Conservation (phyloP, 2,888 invertebrate species). For the Cosmia pyralina region DNA sequence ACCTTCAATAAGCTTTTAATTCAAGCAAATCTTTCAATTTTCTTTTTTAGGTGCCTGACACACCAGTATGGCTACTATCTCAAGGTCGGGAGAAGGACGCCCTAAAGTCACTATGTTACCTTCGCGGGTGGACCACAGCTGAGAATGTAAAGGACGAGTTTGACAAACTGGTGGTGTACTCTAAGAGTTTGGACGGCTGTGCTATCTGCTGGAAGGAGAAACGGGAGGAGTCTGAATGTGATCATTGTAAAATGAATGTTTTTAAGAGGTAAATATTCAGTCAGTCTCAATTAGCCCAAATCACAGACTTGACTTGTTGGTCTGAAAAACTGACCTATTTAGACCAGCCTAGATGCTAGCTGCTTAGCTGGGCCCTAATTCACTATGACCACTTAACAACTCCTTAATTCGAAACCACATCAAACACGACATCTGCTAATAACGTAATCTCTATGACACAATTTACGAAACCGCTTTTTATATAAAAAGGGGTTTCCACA, state of each 20-base stretch:
- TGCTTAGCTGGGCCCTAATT: too few relatives aligned
- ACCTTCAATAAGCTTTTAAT: background rate
- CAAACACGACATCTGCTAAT: too few relatives aligned
- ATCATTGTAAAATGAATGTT: conserved; percentile 78
- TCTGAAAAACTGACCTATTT: too few relatives aligned
- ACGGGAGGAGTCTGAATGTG: conserved; percentile 71
- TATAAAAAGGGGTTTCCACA: too few relatives aligned
- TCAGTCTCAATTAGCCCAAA: background rate
- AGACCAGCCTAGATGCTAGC: too few relatives aligned
- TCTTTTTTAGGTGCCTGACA: conserved; percentile 87
- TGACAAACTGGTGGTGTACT: conserved; percentile 81
- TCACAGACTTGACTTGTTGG: background rate
- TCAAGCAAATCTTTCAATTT: conserved; percentile 8
- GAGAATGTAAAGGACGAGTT: conserved; percentile 87
- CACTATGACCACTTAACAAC: too few relatives aligned
- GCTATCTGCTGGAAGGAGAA: conserved; percentile 77
- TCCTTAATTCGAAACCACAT: too few relatives aligned
- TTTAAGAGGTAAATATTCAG: conserved; percentile 73
- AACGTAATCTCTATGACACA: too few relatives aligned
- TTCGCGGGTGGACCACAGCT: conserved; percentile 89
- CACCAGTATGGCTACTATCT: conserved; percentile 89
- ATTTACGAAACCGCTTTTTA: too few relatives aligned
- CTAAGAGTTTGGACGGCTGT: conserved; percentile 79
- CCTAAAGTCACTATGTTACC: conserved; percentile 86
- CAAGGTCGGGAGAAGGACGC: conserved; percentile 88